phyloP scores from a whole-genome alignment of 2,797 vertebrate species.

The Hemitrygon akajei region DNA sequence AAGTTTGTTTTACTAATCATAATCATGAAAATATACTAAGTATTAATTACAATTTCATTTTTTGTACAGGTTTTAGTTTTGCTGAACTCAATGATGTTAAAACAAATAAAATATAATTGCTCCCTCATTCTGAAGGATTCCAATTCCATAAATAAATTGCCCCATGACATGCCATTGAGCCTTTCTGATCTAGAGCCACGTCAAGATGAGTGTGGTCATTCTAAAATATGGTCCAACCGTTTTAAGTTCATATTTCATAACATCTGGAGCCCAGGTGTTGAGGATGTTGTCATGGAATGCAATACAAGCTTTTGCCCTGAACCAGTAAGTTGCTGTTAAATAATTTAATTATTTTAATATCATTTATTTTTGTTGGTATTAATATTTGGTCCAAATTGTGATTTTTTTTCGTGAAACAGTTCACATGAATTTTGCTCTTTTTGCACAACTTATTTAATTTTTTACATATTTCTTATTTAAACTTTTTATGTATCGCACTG shows the following conservation, averaged over 20 bases:
- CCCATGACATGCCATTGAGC: not conserved
- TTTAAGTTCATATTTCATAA: conserved; percentile 8
- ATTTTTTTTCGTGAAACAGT: no score
- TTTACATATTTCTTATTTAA: no score
- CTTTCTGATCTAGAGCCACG: not conserved
- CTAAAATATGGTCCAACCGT: not conserved
- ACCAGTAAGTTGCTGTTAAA: not conserved
- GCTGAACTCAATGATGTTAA: not conserved
- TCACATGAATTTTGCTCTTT: no score
- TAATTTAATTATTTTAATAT: not conserved
- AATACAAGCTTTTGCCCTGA: not conserved
- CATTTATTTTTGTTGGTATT: not conserved
- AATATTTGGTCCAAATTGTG: not conserved
- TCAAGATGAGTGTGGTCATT: not conserved
- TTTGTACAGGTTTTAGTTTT: conserved; percentile 4
- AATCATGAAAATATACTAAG: no score
- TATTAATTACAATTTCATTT: not conserved
- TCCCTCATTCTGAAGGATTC: not conserved
- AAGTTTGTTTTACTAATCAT: not conserved
- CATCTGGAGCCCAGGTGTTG: not conserved
- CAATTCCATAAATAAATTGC: not conserved
- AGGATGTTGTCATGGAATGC: conserved; percentile 20
- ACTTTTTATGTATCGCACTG: no score
- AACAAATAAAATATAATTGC: not conserved
- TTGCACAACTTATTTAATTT: no score